Conservation (phyloP, 2,888 invertebrate genomes). For the Molorchus minor region DNA sequence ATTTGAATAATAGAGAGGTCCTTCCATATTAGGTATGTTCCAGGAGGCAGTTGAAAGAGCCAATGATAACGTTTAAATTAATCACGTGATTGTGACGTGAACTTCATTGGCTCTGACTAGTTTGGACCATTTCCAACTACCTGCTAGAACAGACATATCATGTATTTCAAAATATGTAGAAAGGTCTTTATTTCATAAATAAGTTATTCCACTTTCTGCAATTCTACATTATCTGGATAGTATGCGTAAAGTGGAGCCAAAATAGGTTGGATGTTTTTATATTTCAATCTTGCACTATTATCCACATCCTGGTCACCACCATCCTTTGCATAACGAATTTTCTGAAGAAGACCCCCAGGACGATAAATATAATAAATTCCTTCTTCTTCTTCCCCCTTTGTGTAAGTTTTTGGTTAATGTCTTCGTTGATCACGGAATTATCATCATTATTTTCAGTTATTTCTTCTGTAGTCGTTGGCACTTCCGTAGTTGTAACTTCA, state of each 20-base stretch:
- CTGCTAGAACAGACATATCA: no score
- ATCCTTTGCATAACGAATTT: slow-evolving; percentile 69
- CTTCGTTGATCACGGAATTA: slow-evolving; percentile 23
- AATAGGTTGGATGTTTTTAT: slow-evolving; percentile 71
- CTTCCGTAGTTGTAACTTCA: slow-evolving; percentile 48
- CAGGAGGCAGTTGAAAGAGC: no score
- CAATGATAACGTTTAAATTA: no score
- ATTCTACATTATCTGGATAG: slow-evolving; percentile 53
- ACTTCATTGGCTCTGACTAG: no score
- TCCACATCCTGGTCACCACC: slow-evolving; percentile 69
- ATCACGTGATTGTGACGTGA: no score
- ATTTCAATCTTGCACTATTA: slow-evolving; percentile 71
- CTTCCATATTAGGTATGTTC: no score
- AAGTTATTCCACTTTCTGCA: slow-evolving; percentile 33
- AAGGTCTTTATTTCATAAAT: not conserved
- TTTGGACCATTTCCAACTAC: no score
- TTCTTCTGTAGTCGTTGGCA: slow-evolving; percentile 55
- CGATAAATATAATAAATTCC: slow-evolving; percentile 74
- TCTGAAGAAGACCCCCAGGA: slow-evolving; percentile 71
- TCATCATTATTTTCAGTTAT: slow-evolving; percentile 30
- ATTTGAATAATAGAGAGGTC: no score
- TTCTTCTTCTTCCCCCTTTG: slow-evolving; percentile 47
- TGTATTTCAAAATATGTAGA: no score
- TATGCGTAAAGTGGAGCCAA: slow-evolving; percentile 70
- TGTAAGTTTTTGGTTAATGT: slow-evolving; percentile 42